Evolutionary conservation across 2,113 vertebrate species (phyloP), one percentile per base, ranked within the genome.

Genomic region (Tragelaphus buxtoni): DNA sequence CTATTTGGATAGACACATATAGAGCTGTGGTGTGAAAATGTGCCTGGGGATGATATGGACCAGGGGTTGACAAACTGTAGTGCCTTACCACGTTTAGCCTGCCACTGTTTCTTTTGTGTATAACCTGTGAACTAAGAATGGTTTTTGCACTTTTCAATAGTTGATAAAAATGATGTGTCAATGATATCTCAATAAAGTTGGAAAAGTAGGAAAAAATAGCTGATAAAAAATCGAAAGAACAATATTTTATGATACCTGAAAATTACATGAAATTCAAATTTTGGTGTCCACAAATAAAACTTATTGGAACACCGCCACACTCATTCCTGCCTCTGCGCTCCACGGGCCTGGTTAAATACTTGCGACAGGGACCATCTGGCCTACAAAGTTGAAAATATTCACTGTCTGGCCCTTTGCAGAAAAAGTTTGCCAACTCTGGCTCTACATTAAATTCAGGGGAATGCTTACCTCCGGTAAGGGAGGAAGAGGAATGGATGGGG

Each of bases 211-310:
- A 42, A 74, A 74, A 74, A 74, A 74, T 74, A 42, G 35, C 39
- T 74, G 39, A 74, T 42, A 42, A 74, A 74, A 74, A 74, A 47
- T 16, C 42, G 28, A 76, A n/a, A 56, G 63, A 42, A 81, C 26
- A 26, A n/a, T 88, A 77, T 91, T 94, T 96, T 28, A 18, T 65
- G 60, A 94, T 20, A 94, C 60, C n/a, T 83, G 91, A 92, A 94
- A 96, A 55, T 90, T 35, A 55, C 12, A 30, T 56, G 88, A 94
- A 97, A 98, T 94, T 90, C 56, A 88, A 76, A 84, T 92, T 74
- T 79, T 56, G 32, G 9, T 32, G 63, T 87, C 53, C 32, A 5
- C 49, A 72, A 89, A 58, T 83, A 49, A 95, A 91, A 69, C 45
- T 82, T 74, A 45, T 20, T 72, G 56, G 93, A 86, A 72, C 9